phyloP scores from a whole-genome alignment of 64 coral and sea anemone genomes.

The Montipora sp. region DNA sequence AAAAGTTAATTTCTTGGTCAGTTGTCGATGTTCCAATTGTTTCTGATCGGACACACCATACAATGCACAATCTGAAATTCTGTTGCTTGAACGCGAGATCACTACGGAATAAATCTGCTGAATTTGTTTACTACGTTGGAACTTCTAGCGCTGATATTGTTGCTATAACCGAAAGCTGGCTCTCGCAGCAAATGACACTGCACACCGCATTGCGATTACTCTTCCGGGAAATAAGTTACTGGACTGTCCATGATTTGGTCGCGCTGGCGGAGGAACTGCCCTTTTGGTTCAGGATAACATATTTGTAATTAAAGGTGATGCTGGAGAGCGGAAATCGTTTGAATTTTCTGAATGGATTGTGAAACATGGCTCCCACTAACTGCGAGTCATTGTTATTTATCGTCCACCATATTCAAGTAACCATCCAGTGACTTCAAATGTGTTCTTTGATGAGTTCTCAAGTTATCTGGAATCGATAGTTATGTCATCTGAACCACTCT shows the following conservation, averaged over 20 bases:
- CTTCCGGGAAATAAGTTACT: conserved; percentile 54
- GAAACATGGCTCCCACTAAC: neutral
- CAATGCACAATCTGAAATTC: neutral
- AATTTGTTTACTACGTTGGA: conserved; percentile 39
- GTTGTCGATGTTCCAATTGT: conserved; percentile 9
- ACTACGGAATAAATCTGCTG: conserved; percentile 29
- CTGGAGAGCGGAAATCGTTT: neutral
- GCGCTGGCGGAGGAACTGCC: conserved; percentile 35
- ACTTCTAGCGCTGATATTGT: conserved; percentile 38
- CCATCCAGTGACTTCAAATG: conserved; percentile 29
- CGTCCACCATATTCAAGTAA: neutral
- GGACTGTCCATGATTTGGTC: conserved; percentile 1
- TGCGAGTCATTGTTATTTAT: conserved; percentile 2
- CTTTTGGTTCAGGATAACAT: neutral
- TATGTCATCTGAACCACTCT: conserved; percentile 4
- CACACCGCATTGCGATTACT: conserved; percentile 32
- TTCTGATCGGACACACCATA: conserved; percentile 1
- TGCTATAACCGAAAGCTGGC: conserved; percentile 49
- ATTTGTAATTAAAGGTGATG: neutral
- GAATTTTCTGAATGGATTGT: neutral
- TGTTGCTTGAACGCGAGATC: conserved; percentile 50
- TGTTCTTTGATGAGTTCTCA: conserved; percentile 18
- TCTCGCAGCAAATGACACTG: conserved; percentile 20
- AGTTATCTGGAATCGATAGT: conserved; percentile 27
- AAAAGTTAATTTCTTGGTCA: conserved; percentile 5